These are phyloP conservation scores for Struthio camelus DNA, from an alignment of 2,113 vertebrate species.

Conservation along the genomic window DNA sequence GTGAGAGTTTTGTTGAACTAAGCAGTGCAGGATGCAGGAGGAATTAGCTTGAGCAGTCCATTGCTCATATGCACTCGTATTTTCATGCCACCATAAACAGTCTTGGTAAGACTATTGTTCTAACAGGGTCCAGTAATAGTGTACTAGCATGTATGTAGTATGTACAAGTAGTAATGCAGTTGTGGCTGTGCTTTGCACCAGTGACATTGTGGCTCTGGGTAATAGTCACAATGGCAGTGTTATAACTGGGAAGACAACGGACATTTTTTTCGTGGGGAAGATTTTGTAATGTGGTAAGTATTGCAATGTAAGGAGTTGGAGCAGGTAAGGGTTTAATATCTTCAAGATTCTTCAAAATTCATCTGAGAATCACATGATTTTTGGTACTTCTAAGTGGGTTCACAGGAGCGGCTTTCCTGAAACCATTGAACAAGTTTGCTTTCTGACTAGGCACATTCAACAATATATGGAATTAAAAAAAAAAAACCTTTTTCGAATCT, in stretches of 20 bases:
- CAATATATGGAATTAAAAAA: neutral
- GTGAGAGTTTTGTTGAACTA: neutral
- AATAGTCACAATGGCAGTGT: accelerated
- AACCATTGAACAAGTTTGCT: neutral
- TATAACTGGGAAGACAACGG: neutral
- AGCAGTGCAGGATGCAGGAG: neutral
- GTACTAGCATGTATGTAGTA: neutral
- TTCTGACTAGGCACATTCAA: accelerated
- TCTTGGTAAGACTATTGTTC: neutral
- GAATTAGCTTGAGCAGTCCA: neutral
- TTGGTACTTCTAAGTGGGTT: neutral
- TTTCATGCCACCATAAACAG: neutral
- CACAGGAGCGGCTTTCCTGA: neutral
- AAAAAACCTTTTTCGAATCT: neutral
- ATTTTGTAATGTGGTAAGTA: neutral
- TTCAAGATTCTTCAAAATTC: neutral
- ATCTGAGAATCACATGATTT: neutral
- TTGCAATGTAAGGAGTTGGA: neutral
- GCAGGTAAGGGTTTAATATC: neutral
- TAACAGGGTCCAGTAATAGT: neutral
- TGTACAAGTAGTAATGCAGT: too few relatives aligned
- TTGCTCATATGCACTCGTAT: neutral
- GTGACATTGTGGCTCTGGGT: neutral
- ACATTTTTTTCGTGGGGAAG: neutral
- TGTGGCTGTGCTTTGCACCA: too few relatives aligned